Percentiles rank a stretch among this genome's conserved stretches.
phyloP scores from a whole-genome alignment of 2,797 vertebrate species.

The Smutsia temminckii region DNA sequence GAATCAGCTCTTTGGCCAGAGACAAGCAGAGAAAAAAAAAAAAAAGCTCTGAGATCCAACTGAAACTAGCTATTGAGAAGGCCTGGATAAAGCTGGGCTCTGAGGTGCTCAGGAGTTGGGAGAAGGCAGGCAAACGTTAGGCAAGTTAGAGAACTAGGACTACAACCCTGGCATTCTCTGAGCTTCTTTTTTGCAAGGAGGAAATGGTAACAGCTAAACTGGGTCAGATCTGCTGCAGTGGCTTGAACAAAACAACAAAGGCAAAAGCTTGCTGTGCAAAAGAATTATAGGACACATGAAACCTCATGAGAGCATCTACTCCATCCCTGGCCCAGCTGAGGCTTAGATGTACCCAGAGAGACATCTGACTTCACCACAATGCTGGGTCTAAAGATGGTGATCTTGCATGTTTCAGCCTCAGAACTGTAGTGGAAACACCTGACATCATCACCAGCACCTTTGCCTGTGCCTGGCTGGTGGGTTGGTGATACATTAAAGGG shows the following conservation, averaged over 20 bases:
- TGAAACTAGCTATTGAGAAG: neutral
- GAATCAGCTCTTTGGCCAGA: neutral
- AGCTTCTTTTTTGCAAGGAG: slow-evolving; percentile 40
- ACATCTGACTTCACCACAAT: slow-evolving; percentile 1
- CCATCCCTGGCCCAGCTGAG: neutral
- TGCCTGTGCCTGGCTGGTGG: neutral
- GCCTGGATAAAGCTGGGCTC: neutral
- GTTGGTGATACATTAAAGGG: neutral
- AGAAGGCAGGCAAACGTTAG: neutral
- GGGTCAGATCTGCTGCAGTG: slow-evolving; percentile 39
- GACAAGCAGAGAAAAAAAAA: neutral
- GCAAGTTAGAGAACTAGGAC: neutral
- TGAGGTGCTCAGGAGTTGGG: neutral
- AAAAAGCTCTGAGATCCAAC: neutral
- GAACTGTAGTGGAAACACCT: neutral
- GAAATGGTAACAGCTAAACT: slow-evolving; percentile 49
- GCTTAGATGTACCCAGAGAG: slow-evolving; percentile 12
- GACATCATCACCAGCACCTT: neutral
- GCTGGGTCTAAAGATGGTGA: slow-evolving; percentile 34
- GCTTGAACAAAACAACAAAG: slow-evolving; percentile 60
- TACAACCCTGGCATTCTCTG: neutral
- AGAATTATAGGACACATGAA: slow-evolving; percentile 61
- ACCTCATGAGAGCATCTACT: neutral
- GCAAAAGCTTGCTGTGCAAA: slow-evolving; percentile 47
- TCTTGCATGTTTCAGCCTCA: slow-evolving; percentile 31